A percentile compares a stretch with the other conserved stretches of the same genome.
These are phyloP conservation scores for Gymnoscopelus microlampas DNA, from an alignment of 2,797 vertebrate genomes.

Conservation along the genomic window DNA sequence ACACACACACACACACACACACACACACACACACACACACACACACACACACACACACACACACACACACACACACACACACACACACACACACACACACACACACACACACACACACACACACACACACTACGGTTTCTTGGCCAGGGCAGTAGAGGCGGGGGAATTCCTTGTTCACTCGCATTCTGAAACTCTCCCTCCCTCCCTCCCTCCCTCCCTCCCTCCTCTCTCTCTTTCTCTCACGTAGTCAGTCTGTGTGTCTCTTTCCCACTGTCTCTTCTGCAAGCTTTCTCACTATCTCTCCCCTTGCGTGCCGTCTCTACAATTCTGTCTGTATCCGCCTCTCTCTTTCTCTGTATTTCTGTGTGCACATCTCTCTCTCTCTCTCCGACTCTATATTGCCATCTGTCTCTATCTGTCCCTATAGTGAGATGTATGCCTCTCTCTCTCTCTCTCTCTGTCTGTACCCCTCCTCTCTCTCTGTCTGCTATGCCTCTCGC, in stretches of 20 bases:
- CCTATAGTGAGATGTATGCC: too few relatives aligned
- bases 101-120: slow-evolving; percentile 23
- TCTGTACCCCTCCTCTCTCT: neutral
- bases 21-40: slow-evolving; percentile 41
- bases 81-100: slow-evolving; percentile 47
- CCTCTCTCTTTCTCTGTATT: slow-evolving; percentile 22
- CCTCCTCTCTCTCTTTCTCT: slow-evolving; percentile 51
- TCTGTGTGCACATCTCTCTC: slow-evolving; percentile 3
- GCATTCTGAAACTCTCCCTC: slow-evolving; percentile 38
- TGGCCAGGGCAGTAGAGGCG: slow-evolving; percentile 54
- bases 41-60: slow-evolving; percentile 19
- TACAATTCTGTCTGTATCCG: slow-evolving; percentile 6
- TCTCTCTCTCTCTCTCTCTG: neutral
- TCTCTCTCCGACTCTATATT: neutral
- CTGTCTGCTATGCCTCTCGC: too few relatives aligned
- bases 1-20: slow-evolving; percentile 14
- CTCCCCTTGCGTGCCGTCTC: neutral
- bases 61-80: slow-evolving; percentile 24
- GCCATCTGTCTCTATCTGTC: too few relatives aligned
- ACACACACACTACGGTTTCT: slow-evolving; percentile 41
- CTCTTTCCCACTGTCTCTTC: neutral
- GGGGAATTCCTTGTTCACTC: slow-evolving; percentile 71
- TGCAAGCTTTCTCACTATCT: neutral
- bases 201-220: slow-evolving; percentile 16
- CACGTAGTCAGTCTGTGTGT: slow-evolving; percentile 3